These are phyloP conservation scores for Anoplolepis gracilipes DNA, from an alignment of 1,140 invertebrate species.

Conservation along the genomic window DNA sequence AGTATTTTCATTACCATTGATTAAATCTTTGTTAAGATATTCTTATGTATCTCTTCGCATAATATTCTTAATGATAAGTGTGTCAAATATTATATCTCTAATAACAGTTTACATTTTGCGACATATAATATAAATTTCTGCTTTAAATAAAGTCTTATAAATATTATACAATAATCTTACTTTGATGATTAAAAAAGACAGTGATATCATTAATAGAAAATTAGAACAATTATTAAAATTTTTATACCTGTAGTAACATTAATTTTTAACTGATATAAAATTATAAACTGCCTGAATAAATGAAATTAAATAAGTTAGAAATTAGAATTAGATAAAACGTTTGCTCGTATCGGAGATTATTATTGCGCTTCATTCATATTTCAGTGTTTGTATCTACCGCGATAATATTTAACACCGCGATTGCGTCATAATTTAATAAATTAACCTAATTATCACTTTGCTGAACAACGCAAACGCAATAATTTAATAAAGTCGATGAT, in stretches of 20 bases:
- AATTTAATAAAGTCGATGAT: slow-evolving; percentile 48
- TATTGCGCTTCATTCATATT: slow-evolving; percentile 38
- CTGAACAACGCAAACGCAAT: slow-evolving; percentile 7
- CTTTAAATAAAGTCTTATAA: background rate
- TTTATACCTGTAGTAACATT: background rate
- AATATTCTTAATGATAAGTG: background rate
- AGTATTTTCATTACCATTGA: background rate
- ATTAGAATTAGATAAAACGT: slow-evolving; percentile 44
- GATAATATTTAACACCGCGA: background rate
- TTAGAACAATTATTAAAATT: background rate
- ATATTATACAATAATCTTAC: background rate
- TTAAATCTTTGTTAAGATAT: background rate
- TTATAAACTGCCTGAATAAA: background rate
- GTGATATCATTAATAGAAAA: background rate
- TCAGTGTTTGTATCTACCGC: slow-evolving; percentile 23
- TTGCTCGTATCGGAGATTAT: background rate
- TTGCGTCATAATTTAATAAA: slow-evolving; percentile 47
- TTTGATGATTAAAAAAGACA: background rate
- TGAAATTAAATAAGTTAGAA: slow-evolving; percentile 45
- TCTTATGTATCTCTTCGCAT: too few species aligned
- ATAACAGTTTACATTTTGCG: background rate
- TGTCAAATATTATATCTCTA: background rate
- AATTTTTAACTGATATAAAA: background rate
- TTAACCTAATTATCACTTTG: slow-evolving; percentile 48
- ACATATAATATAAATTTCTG: background rate